Conservation (phyloP, 2,888 invertebrate genomes). For the Lasioglossum vierecki region DNA sequence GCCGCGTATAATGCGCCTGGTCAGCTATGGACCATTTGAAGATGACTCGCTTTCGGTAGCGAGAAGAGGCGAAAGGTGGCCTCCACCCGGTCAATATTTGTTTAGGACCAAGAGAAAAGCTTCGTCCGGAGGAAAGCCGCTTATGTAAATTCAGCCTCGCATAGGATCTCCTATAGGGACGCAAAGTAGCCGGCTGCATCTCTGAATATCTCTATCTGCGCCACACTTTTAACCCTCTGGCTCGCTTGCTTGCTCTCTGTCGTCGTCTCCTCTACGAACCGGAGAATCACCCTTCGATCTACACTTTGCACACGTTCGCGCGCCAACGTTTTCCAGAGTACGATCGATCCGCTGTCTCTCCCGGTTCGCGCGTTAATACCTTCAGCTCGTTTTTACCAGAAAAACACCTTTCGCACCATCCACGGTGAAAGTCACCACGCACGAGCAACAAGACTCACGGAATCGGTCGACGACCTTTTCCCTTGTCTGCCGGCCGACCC, state of each 20-base stretch:
- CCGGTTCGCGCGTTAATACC: slow-evolving; percentile 27
- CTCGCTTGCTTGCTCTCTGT: background rate
- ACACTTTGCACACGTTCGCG: slow-evolving; percentile 4
- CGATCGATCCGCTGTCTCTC: slow-evolving; percentile 28
- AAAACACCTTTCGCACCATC: slow-evolving; percentile 17
- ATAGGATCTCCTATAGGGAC: slow-evolving; percentile 53
- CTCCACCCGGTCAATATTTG: slow-evolving; percentile 73
- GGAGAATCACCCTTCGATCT: slow-evolving; percentile 16
- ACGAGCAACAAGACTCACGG: background rate
- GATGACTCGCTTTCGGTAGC: slow-evolving; percentile 34
- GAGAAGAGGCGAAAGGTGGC: slow-evolving; percentile 51
- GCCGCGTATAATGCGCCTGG: slow-evolving; percentile 51
- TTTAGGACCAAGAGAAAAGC: slow-evolving; percentile 74
- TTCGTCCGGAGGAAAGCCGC: slow-evolving; percentile 71
- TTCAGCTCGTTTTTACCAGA: background rate
- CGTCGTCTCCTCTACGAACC: slow-evolving; percentile 1
- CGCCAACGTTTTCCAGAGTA: slow-evolving; percentile 37
- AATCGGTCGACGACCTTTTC: slow-evolving; percentile 35
- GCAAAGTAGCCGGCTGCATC: slow-evolving; percentile 59
- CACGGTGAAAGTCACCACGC: slow-evolving; percentile 1
- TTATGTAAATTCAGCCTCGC: slow-evolving; percentile 76
- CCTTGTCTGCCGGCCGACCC: background rate
- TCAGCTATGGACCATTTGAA: slow-evolving; percentile 64
- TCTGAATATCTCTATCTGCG: slow-evolving; percentile 61
- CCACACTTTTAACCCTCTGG: slow-evolving; percentile 11